These are phyloP conservation scores for Eledona agricola DNA, from an alignment of 2,888 invertebrate genomes.

Conservation along the genomic window DNA sequence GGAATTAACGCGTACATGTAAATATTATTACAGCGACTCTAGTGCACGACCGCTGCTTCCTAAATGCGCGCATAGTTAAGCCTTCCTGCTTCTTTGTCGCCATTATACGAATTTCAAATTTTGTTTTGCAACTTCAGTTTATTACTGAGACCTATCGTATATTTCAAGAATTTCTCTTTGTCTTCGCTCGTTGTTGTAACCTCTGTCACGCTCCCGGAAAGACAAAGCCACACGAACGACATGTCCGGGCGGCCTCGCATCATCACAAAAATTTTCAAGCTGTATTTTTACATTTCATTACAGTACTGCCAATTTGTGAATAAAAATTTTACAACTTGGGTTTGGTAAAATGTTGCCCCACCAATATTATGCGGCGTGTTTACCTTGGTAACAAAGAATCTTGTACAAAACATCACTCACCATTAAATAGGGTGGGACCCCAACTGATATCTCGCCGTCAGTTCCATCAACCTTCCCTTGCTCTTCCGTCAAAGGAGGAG, in stretches of 20 bases:
- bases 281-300: too few species aligned
- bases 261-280: too few species aligned
- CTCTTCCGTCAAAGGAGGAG: constrained; percentile 56
- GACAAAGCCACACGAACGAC: constrained; percentile 15
- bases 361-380: constrained; percentile 3
- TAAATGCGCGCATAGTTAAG: constrained; percentile 29
- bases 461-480: constrained; percentile 56
- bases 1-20: constrained; percentile 39
- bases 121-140: constrained; percentile 33
- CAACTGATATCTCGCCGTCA: constrained; percentile 18
- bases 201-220: constrained; percentile 28
- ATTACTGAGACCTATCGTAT: constrained; percentile 28
- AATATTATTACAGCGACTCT: constrained; percentile 36
- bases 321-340: too few species aligned
- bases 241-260: constrained; percentile 17
- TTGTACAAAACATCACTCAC: constrained; percentile 27
- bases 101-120: constrained; percentile 35
- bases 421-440: constrained; percentile 24
- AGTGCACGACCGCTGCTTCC: constrained; percentile 32
- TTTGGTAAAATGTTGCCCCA: too few species aligned
- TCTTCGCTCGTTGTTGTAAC: constrained; percentile 25
- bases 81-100: constrained; percentile 15
- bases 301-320: too few species aligned
- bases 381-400: not conserved
- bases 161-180: constrained; percentile 37